Base-by-base conservation (phyloP, 2,113 vertebrate species). In the Phoenicopterus ruber region DNA sequence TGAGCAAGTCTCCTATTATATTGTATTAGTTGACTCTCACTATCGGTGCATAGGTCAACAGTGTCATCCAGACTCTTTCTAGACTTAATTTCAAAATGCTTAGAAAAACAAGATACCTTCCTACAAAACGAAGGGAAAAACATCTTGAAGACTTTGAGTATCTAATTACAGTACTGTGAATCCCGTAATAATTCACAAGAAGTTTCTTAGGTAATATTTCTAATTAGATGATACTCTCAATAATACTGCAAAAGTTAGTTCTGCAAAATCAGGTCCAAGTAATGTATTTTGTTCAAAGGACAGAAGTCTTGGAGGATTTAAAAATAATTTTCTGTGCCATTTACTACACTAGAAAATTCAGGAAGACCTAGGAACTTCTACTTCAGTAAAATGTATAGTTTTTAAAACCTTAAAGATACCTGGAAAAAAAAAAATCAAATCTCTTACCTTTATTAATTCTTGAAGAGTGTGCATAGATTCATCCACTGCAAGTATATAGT, bases 401-500 rank as follows among this genome's bases (percentile, higher is more conserved):
- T 93, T 79, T 25, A 47, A 61, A 89, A 66, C 10, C 8, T 67
- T 70, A 50, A 19, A 78, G 22, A 28, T 54, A 69, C 5, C 40
- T 18, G 14, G 9, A 40, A 36, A 61, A 38, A 71, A 63, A 47
- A 28, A 10, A 25, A 57, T 13, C 7, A 42, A 46, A 11, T 6
- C 8, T 52, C 17, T 67, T 95, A 99, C 99, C 99, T 98, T 99
- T 72, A 99, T 34, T 29, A 99, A 93, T 57, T 99, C 98, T 90
- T 98, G 97, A 94, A 99, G 94, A 2, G 98, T 99, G 34, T 98
- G 98, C 59, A 95, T 96, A 22, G 99, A 98, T 31, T 92, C 90
- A 57, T 99, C 99, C 92, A 99, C 98, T 20, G 99, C 99, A 12
- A 99, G 89, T 69, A 99, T 70, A 82, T 99, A 99, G 70, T 96